Conservation (phyloP, 2,888 invertebrate genomes). For the Drosophila diplacantha region DNA sequence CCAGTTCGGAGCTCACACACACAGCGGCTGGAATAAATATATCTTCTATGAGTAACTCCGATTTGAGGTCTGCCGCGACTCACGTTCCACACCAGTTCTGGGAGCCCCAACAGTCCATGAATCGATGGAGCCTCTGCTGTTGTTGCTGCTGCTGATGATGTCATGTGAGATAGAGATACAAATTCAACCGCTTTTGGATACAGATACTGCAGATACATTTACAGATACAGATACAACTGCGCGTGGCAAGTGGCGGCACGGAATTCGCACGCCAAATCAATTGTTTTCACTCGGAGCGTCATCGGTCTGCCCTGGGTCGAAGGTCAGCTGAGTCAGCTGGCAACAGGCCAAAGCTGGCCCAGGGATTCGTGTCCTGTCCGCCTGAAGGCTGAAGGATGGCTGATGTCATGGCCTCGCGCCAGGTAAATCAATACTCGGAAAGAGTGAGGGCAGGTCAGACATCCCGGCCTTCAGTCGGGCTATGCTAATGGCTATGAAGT, state of each 20-base stretch:
- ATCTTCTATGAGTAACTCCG: conserved; percentile 60
- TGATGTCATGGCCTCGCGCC: conserved; percentile 51
- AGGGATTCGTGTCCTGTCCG: conserved; percentile 29
- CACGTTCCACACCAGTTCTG: conserved; percentile 64
- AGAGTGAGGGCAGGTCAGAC: conserved; percentile 39
- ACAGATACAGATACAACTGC: conserved; percentile 5
- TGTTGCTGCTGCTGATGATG: conserved; percentile 55
- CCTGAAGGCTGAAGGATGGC: conserved; percentile 13
- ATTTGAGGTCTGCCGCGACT: conserved; percentile 46
- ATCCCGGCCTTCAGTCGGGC: conserved; percentile 11
- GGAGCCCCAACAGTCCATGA: conserved; percentile 33
- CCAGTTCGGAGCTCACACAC: conserved; percentile 37
- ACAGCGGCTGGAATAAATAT: conserved; percentile 22
- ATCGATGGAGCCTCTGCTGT: conserved; percentile 43
- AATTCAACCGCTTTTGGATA: conserved; percentile 7
- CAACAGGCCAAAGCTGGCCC: conserved; percentile 19
- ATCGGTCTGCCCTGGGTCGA: conserved; percentile 40
- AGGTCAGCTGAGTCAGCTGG: conserved; percentile 49
- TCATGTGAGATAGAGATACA: conserved; percentile 46
- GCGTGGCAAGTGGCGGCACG: conserved; percentile 32
- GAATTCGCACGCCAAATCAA: conserved; percentile 44
- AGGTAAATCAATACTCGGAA: conserved; percentile 56
- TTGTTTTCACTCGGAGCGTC: conserved; percentile 30
- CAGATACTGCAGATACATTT: conserved; percentile 16
- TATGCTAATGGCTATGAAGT: conserved; percentile 33